Percentiles rank a stretch among this genome's conserved stretches.
Evolutionary conservation across 2,797 vertebrate species (phyloP).

Genomic region (Poeciliopsis presidionis): DNA sequence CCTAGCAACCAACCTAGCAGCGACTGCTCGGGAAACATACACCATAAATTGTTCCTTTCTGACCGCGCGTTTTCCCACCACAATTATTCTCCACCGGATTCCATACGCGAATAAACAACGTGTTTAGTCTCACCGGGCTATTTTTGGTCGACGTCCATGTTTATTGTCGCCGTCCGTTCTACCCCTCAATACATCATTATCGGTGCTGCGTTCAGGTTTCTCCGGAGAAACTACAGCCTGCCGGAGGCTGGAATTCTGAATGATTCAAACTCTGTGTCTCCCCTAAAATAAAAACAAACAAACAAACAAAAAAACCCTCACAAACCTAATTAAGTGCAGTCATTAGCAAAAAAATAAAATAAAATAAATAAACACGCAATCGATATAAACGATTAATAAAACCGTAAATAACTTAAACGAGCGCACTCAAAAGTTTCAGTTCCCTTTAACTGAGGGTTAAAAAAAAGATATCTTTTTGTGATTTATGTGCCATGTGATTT

Average conservation of each 20-base stretch:
- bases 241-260: not conserved
- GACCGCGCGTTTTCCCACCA: accelerated
- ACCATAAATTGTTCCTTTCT: not conserved
- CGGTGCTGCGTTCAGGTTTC: conserved; percentile 56
- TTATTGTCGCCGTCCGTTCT: conserved; percentile 58
- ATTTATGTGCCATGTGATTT: not conserved
- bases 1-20: conserved; percentile 41
- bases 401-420: not conserved
- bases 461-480: not conserved
- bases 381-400: not conserved
- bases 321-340: not conserved
- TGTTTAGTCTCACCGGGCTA: conserved; percentile 40
- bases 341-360: too few relatives aligned
- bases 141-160: conserved; percentile 56
- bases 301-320: not conserved
- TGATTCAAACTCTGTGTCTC: not conserved
- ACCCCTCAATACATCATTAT: conserved; percentile 40
- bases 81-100: accelerated
- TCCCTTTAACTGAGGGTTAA: not conserved
- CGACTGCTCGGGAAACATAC: conserved; percentile 18
- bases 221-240: conserved; percentile 6
- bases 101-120: accelerated
- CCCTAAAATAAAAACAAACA: too few relatives aligned
- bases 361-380: not conserved
- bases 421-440: not conserved